These are phyloP conservation scores for Aphelocoma coerulescens DNA, from an alignment of 2,113 vertebrate genomes.

Conservation along the genomic window DNA sequence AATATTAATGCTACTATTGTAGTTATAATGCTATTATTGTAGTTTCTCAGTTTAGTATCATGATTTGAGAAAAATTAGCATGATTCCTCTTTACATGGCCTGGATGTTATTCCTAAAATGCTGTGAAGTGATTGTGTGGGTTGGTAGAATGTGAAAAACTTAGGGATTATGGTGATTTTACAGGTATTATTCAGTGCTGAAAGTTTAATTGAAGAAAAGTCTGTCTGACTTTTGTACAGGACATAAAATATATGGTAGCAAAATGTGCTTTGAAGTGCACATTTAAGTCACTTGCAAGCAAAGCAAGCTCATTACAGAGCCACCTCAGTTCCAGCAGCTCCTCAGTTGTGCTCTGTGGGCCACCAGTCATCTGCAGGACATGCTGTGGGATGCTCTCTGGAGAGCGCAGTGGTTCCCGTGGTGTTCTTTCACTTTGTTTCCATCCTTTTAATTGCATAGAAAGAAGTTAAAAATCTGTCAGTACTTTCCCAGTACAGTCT, in stretches of 20 bases:
- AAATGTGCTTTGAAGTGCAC: neutral
- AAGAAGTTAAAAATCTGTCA: constrained; percentile 13
- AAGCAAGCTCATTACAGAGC: neutral
- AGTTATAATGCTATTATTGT: neutral
- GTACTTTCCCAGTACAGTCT: neutral
- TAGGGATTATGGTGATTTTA: neutral
- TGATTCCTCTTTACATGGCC: neutral
- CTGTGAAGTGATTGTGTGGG: neutral
- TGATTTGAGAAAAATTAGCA: neutral
- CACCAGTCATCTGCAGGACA: neutral
- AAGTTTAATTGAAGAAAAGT: neutral
- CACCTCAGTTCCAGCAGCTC: neutral
- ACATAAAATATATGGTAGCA: neutral
- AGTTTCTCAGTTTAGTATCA: neutral
- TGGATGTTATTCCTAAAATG: neutral
- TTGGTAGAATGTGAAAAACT: neutral
- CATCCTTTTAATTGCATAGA: neutral
- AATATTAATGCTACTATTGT: neutral
- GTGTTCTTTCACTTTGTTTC: neutral
- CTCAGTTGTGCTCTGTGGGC: neutral
- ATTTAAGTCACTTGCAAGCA: neutral
- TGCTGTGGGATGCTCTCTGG: neutral
- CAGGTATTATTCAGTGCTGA: neutral
- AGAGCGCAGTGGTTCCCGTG: neutral
- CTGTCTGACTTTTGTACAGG: neutral